Percentiles rank a stretch among this genome's conserved stretches.
Conservation (phyloP, 1,140 invertebrate species). For the Drosophila punjabiensis region DNA sequence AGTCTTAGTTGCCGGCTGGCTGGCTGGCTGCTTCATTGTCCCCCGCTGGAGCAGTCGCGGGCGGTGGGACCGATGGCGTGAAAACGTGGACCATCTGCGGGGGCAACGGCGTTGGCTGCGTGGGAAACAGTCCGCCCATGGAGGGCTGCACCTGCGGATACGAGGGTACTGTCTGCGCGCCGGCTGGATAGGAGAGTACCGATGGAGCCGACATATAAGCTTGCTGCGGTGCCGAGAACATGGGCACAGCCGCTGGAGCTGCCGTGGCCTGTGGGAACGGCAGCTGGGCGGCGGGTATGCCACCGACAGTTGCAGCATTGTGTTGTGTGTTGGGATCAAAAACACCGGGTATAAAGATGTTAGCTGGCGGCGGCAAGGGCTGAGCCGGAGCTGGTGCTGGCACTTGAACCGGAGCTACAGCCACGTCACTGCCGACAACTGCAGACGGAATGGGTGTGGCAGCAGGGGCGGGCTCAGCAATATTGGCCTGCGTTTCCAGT, state of each 20-base stretch:
- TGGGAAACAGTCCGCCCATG: conserved; percentile 76
- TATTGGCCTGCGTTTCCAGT: conserved; percentile 54
- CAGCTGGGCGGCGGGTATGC: conserved; percentile 68
- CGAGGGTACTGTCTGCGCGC: conserved; percentile 75
- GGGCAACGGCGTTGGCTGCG: conserved; percentile 76
- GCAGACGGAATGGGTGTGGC: background rate
- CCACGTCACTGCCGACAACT: conserved; percentile 5
- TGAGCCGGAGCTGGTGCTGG: conserved; percentile 24
- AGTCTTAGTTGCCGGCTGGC: conserved; percentile 37
- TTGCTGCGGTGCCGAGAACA: conserved; percentile 61
- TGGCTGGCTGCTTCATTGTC: conserved; percentile 15
- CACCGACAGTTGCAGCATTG: conserved; percentile 42
- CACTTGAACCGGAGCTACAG: conserved; percentile 12
- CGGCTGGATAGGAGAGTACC: conserved; percentile 72
- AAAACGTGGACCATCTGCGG: conserved; percentile 79
- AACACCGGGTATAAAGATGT: conserved; percentile 71
- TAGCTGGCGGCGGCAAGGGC: conserved; percentile 55
- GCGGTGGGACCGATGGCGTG: conserved; percentile 24
- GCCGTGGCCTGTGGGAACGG: conserved; percentile 74
- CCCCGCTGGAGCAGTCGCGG: conserved; percentile 11
- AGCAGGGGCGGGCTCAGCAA: conserved; percentile 14
- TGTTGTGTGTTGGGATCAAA: conserved; percentile 56
- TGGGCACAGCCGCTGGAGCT: conserved; percentile 40
- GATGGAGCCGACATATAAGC: conserved; percentile 79
- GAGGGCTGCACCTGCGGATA: conserved; percentile 83